Evolutionary conservation across 2,888 invertebrate species (phyloP), one percentile per base, ranked within the genome.

Genomic region (Drosophila anomalata): DNA sequence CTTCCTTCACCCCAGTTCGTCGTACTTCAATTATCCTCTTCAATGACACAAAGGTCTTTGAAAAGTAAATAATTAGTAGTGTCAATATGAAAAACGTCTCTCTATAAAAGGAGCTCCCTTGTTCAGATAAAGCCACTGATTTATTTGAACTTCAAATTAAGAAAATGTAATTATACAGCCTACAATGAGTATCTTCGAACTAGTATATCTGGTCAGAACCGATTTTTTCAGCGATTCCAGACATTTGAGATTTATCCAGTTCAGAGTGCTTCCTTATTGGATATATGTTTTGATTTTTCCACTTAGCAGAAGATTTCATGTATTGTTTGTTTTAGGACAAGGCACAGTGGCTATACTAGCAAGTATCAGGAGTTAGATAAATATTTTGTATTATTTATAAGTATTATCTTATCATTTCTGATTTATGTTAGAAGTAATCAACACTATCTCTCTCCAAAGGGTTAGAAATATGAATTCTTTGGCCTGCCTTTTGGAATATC

Each of bases 181-280:
- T 36, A 7, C 36, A 36, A 36, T n/a, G 14, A n/a, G 41, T 20
- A 20, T 20, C 41, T 20, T 17, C 6, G 71, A 80, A 84, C 83
- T 76, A 76, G 85, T 84, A 76, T 79, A 79, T 87, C 82, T 78
- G 68, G 82, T 76, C 76, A 55, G 31, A 62, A 72, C 79, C 67
- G 76, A 78, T 77, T 76, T 78, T 70, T 72, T 73, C 76, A 67
- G 60, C 59, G 39, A 55, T 44, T 58, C 44, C 59, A 51, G 50
- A 48, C 14, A 20, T 20, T 33, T 14, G 9, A 7, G 41, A 39
- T 75, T 51, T 41, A 53, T 12, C 50, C 55, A 47, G 24, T 36
- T 39, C 33, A 41, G 48, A 46, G 42, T 36, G 69, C 68, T 76
- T 82, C 86, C 86, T 86, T 73, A 78, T 86, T 86, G 77, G 67